phyloP scores from a whole-genome alignment of 2,888 invertebrate species.

The Capitulum mitella region DNA sequence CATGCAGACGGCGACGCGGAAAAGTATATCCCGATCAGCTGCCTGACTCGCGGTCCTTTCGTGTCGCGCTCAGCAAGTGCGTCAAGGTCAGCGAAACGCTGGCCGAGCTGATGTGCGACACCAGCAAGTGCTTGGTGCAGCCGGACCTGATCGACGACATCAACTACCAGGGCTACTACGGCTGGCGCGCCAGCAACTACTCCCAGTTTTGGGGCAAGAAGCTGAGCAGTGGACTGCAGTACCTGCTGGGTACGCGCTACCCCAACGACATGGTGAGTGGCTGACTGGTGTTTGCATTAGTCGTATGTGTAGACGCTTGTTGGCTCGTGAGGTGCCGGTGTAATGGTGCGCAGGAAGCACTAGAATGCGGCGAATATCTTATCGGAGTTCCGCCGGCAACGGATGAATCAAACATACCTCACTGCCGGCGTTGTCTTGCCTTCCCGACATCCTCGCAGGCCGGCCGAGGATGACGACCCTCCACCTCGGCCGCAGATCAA shows the following conservation, averaged over 20 bases:
- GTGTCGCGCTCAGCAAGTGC: constrained; percentile 44
- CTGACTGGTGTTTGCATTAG: constrained; percentile 35
- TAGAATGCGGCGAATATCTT: too few species aligned
- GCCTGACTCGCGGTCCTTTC: neutral
- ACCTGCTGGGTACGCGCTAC: constrained; percentile 62
- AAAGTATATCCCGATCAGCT: neutral
- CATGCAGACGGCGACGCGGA: neutral
- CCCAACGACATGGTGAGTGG: constrained; percentile 49
- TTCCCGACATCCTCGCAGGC: too few species aligned
- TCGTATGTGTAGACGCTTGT: neutral
- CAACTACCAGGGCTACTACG: constrained; percentile 48
- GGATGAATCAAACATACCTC: too few species aligned
- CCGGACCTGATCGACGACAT: constrained; percentile 59
- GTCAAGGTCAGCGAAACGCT: constrained; percentile 38
- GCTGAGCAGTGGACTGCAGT: constrained; percentile 67
- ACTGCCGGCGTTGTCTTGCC: too few species aligned
- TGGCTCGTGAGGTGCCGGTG: neutral
- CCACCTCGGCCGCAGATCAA: constrained; percentile 37
- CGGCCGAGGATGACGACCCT: too few species aligned
- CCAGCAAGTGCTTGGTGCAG: constrained; percentile 67
- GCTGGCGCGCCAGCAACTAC: constrained; percentile 77
- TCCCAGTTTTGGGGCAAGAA: constrained; percentile 74
- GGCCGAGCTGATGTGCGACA: constrained; percentile 57
- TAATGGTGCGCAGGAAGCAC: too few species aligned
- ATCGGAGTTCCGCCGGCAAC: too few species aligned